Evolutionary conservation across 2,888 invertebrate genomes (phyloP).

Genomic region (Tuta absoluta): DNA sequence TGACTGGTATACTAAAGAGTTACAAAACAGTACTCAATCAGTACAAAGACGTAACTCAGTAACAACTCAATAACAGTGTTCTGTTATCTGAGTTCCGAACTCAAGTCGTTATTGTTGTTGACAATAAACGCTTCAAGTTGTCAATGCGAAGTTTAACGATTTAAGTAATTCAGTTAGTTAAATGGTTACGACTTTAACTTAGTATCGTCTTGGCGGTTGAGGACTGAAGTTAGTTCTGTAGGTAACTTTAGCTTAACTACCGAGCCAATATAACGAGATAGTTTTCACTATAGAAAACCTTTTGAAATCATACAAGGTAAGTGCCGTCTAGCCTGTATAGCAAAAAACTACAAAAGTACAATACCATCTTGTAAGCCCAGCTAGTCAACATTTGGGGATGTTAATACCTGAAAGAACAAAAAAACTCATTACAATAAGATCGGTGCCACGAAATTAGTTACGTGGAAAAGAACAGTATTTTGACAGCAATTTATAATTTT

Average conservation of each 20-base stretch:
- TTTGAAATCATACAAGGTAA: not conserved
- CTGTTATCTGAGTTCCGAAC: slow-evolving; percentile 16
- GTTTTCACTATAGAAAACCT: too few relatives aligned
- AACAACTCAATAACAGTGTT: slow-evolving; percentile 8
- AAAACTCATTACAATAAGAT: not conserved
- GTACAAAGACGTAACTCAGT: too few relatives aligned
- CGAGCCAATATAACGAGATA: not conserved
- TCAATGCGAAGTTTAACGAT: slow-evolving; percentile 22
- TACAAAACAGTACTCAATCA: slow-evolving; percentile 10
- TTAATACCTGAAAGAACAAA: slow-evolving; percentile 1
- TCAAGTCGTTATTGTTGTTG: slow-evolving; percentile 22
- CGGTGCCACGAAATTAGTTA: not conserved
- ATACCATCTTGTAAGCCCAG: not conserved
- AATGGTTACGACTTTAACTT: slow-evolving; percentile 16
- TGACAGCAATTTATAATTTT: too few relatives aligned
- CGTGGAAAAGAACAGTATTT: too few relatives aligned
- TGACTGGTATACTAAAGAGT: not conserved
- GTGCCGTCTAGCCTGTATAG: not conserved
- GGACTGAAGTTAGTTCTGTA: not conserved
- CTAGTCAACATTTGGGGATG: not conserved
- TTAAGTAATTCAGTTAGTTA: slow-evolving; percentile 19
- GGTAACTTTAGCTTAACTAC: not conserved
- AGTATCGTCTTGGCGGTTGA: slow-evolving; percentile 11
- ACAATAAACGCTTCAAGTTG: slow-evolving; percentile 22
- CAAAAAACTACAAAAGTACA: not conserved